Base-by-base conservation (phyloP, 2,113 vertebrate genomes). In the Atherinomorus stipes region DNA sequence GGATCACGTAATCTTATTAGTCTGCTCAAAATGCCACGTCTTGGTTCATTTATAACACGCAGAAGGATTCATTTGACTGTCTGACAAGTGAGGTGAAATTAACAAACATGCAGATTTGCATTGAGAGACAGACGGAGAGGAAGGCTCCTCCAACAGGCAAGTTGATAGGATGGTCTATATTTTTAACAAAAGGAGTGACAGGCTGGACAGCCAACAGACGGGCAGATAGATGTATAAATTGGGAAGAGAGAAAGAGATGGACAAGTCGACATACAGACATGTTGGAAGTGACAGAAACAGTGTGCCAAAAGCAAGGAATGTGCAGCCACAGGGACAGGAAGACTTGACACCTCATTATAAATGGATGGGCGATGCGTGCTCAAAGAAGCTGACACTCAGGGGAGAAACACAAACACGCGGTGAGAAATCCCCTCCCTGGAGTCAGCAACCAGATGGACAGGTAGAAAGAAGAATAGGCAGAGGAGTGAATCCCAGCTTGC, bases 341-440 rank as follows among this genome's bases (percentile, higher is more conserved):
- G 51, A 47, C 62, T 59, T 85, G 89, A 90, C 89, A 88, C 63
- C 83, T 87, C 78, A 89, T 91, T 89, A 91, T 75, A 85, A 88
- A 89, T 87, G 85, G 89, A 91, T 86, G 85, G 87, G 71, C 66
- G 79, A 78, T 54, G 68, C 71, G 37, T 40, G 79, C 77, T 81
- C 79, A 77, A 71, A 85, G 71, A 74, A 28, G 50, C 51, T n/a
- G 66, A 64, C 13, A 10, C 67, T 76, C 51, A 11, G 60, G 77
- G 69, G 73, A 62, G 49, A 77, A 58, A 71, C 64, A 70, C 65
- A 78, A 61, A 79, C 56, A 51, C 76, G 44, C 44, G 23, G 52
- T 26, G 65, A 85, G 72, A 83, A 74, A 71, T 44, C 57, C 38
- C 79, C 61, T 80, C 77, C 72, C 75, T 23, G 54, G 85, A 60